Evolutionary conservation across 2,888 invertebrate species (phyloP), one percentile per base, ranked within the genome.

Genomic region (Oligia fasciuncula): DNA sequence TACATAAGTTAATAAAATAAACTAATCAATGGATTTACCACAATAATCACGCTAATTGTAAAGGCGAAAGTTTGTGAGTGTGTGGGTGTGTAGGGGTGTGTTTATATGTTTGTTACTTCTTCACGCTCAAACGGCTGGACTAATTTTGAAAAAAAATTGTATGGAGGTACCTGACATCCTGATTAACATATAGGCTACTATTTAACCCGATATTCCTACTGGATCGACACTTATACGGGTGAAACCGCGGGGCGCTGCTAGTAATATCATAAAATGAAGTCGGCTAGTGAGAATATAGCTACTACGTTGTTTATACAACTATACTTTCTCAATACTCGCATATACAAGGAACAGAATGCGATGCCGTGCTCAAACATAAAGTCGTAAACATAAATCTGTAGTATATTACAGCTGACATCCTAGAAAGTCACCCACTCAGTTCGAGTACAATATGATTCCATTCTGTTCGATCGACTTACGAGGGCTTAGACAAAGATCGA

Each of bases 401-500:
- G 51, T 54, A 78, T 40, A 57, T 69, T 60, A 72, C 73, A 69
- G 69, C 46, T 19, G 35, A 69, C 57, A 68, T 77, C 51, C 60
- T 23, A 73, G 57, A 63, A 81, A 81, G 63, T 84, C n/a, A 84
- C 63, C 49, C 35, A 49, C 73, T 80, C 69, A 65, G 19, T 75
- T 66, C n/a, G 69, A 78, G 65, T 70, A 78, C 78, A 84, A 87
- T 77, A 73, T 54, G 57, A 78, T 85, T 65, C 63, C 35, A 35
- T 60, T 35, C 51, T 80, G 72, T 79, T 82, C 73, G 73, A 82
- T 85, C 29, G 29, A 60, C 65, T 79, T 69, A 79, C 85, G 85
- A 82, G 60, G 43, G 73, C 29, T 68, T 69, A 62, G 23, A 84
- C 80, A 70, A 82, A 70, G 80, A 85, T 80, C 65, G 54, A 23